Evolutionary conservation across 2,113 vertebrate species (phyloP).

Genomic region (Scophthalmus maximus): DNA sequence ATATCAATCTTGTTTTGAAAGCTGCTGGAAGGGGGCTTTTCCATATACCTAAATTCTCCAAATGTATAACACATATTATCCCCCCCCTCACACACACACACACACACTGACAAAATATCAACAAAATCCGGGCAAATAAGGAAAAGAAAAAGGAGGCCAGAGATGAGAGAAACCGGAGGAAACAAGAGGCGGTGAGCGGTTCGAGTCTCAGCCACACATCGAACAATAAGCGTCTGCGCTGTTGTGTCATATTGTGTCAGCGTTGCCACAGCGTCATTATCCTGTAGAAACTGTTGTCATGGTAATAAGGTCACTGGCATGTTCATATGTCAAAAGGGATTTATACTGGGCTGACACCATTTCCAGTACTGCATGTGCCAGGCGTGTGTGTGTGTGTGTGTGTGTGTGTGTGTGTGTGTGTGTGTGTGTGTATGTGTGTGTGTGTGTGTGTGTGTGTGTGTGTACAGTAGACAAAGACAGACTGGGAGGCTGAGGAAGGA

Average conservation of each 20-base stretch:
- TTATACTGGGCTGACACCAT: conserved; percentile 78
- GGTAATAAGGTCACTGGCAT: conserved; percentile 78
- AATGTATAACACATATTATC: conserved; percentile 40
- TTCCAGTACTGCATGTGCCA: conserved; percentile 67
- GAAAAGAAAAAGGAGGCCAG: neutral
- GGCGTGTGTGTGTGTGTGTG: conserved; percentile 37
- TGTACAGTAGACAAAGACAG: conserved; percentile 30
- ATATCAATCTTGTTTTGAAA: conserved; percentile 70
- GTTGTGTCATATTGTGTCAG: conserved; percentile 78
- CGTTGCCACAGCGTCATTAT: conserved; percentile 67
- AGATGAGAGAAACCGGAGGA: neutral
- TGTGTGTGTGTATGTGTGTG: conserved; percentile 2
- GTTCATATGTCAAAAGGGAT: conserved; percentile 79
- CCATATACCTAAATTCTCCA: conserved; percentile 38
- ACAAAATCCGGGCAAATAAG: conserved; percentile 31
- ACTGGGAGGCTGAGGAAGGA: conserved; percentile 26
- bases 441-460: conserved; percentile 5
- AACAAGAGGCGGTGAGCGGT: neutral
- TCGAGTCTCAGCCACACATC: conserved; percentile 47
- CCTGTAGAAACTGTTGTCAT: conserved; percentile 72
- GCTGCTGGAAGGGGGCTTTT: conserved; percentile 57
- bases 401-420: conserved; percentile 22
- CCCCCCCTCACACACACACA: conserved; percentile 23
- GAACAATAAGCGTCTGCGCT: conserved; percentile 37
- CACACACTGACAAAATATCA: neutral